Conservation (phyloP, 2,888 invertebrate genomes). For the Synanthedon vespiformis region DNA sequence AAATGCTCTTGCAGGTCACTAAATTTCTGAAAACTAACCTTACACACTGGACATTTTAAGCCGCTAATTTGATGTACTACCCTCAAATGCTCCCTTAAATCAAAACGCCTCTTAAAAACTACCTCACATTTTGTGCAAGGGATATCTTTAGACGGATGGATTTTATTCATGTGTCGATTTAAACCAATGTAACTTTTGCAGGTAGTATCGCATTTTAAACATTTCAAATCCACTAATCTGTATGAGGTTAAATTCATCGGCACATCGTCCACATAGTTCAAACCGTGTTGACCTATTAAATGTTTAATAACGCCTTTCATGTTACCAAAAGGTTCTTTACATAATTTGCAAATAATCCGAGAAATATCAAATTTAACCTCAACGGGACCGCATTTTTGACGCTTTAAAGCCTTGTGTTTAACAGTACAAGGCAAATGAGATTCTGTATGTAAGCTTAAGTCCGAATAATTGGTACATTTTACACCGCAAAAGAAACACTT, state of each 20-base stretch:
- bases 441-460: slow-evolving; percentile 18
- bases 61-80: slow-evolving; percentile 4
- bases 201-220: slow-evolving; percentile 12
- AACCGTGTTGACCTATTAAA: slow-evolving; percentile 9
- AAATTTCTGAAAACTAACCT: slow-evolving; percentile 4
- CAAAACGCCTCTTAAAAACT: slow-evolving; percentile 6
- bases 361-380: slow-evolving; percentile 18
- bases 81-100: slow-evolving; percentile 6
- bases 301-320: slow-evolving; percentile 13
- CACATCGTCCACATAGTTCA: slow-evolving; percentile 10
- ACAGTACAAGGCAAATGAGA: slow-evolving; percentile 12
- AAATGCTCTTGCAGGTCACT: slow-evolving; percentile 1
- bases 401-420: slow-evolving; percentile 4
- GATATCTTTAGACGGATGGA: slow-evolving; percentile 5
- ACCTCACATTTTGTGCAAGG: slow-evolving; percentile 6
- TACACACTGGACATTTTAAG: slow-evolving; percentile 5
- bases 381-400: slow-evolving; percentile 6
- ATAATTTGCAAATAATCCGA: slow-evolving; percentile 14
- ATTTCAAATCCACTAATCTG: slow-evolving; percentile 12
- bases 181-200: slow-evolving; percentile 7
- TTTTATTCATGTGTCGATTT: slow-evolving; percentile 6
- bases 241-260: slow-evolving; percentile 5
- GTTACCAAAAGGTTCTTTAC: slow-evolving; percentile 11
- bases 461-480: slow-evolving; percentile 10
- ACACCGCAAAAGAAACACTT: slow-evolving; percentile 18